Percentiles rank a stretch among this genome's conserved stretches.
Conservation (phyloP, 2,113 vertebrate genomes). For the Aythya baeri region DNA sequence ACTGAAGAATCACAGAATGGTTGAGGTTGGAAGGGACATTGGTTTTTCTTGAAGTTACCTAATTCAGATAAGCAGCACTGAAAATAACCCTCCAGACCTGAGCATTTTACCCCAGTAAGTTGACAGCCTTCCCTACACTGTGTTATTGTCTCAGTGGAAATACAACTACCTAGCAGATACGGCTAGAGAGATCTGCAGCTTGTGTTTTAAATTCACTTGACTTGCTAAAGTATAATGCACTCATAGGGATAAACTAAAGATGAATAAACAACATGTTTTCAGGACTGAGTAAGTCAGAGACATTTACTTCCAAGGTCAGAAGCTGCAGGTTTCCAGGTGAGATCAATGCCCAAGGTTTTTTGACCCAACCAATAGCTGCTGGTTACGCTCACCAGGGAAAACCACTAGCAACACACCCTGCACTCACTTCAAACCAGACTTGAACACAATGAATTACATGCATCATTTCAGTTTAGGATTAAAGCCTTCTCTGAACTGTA, state of each 20-base stretch:
- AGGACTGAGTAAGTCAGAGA: not conserved
- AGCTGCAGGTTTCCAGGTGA: not conserved
- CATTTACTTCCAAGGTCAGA: not conserved
- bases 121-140: not conserved
- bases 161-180: not conserved
- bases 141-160: not conserved
- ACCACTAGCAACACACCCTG: not conserved
- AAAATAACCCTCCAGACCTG: not conserved
- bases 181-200: not conserved
- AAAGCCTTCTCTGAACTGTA: not conserved
- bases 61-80: not conserved
- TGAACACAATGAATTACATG: not conserved
- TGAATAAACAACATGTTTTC: not conserved
- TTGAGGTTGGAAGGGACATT: not conserved
- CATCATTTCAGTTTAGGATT: not conserved
- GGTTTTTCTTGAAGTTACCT: not conserved
- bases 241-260: not conserved
- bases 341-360: not conserved
- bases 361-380: not conserved
- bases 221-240: not conserved
- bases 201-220: not conserved
- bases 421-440: not conserved
- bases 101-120: not conserved
- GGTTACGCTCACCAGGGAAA: not conserved
- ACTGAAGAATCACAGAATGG: not conserved